Base-by-base conservation (phyloP, 2,888 invertebrate species). In the Mylabris sibirica region DNA sequence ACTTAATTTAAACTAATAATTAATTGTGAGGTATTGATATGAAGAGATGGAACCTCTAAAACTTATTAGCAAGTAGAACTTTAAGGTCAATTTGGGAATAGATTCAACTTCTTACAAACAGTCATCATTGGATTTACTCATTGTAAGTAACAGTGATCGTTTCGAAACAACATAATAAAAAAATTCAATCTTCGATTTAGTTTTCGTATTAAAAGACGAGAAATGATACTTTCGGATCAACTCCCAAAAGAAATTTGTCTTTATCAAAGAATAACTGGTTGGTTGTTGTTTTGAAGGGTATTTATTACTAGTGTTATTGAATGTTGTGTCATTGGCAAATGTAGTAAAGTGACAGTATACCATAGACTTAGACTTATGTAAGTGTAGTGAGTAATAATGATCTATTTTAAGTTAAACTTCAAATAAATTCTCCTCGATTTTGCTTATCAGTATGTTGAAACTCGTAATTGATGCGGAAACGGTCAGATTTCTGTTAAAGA, bases 1-100 rank as follows among this genome's bases (percentile, higher is more conserved):
- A 41, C 61, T 62, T 65, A 67, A 71, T 69, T 66, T 63, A 70
- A 72, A 67, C 63, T 66, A 59, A 71, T 70, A 69, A 69, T 71
- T 61, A 67, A 66, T 73, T 69, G 70, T 73, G 35, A 73, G 66
- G 53, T 64, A 64, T 62, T 62, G 63, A 65, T 41, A 60, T 59
- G 59, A 26, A 59, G 20, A 63, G 9, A 59, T 60, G 63, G 61
- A 61, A 38, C 64, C 67, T 70, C 59, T 66, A 60, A 60, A 66
- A 65, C 70, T 70, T 66, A 66, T 73, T 71, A 44, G 63, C 66
- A 59, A 59, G 60, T 62, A 49, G 64, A 35, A 49, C 60, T 60
- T 41, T 59, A 35, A 49, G 65, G 65, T 65, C 59, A 65, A 35
- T 65, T 2, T 57, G 60, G 61, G 64, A 60, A 64, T 63, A 64